These are phyloP conservation scores for Noturus placidus DNA, from an alignment of 2,113 vertebrate genomes.

Conservation along the genomic window DNA sequence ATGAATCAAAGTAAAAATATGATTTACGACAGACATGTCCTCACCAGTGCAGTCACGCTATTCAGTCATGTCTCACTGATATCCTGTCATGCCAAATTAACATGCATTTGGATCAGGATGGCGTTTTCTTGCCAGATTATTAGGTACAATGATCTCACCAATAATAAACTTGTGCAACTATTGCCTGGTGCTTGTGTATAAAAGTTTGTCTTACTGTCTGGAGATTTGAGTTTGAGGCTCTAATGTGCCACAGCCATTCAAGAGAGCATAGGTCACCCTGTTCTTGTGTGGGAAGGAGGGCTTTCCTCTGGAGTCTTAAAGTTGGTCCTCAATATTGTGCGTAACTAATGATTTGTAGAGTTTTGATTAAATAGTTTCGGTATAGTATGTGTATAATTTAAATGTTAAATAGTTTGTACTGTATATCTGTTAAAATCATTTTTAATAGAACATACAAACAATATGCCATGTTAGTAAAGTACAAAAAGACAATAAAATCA, in stretches of 20 bases:
- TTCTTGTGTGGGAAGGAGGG: not conserved
- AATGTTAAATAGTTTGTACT: not conserved
- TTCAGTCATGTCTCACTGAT: slow-evolving; percentile 35
- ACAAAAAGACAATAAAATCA: not conserved
- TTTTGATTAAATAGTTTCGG: not conserved
- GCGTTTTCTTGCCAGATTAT: not conserved
- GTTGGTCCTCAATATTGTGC: not conserved
- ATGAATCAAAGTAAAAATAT: slow-evolving; percentile 33
- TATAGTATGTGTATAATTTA: not conserved
- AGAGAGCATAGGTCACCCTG: not conserved
- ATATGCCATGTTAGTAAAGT: not conserved
- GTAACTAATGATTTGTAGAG: not conserved
- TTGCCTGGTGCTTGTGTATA: not conserved
- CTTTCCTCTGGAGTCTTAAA: not conserved
- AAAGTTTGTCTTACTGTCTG: not conserved
- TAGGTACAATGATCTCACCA: not conserved
- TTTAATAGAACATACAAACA: not conserved
- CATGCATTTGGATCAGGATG: not conserved
- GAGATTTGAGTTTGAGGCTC: not conserved
- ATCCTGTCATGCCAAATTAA: not conserved
- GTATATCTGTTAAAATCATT: not conserved
- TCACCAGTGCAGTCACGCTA: slow-evolving; percentile 6
- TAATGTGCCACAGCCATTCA: not conserved
- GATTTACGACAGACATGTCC: slow-evolving; percentile 41
- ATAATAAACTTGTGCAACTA: not conserved